Conservation (phyloP, 2,113 vertebrate species). For the Prionailurus bengalensis region DNA sequence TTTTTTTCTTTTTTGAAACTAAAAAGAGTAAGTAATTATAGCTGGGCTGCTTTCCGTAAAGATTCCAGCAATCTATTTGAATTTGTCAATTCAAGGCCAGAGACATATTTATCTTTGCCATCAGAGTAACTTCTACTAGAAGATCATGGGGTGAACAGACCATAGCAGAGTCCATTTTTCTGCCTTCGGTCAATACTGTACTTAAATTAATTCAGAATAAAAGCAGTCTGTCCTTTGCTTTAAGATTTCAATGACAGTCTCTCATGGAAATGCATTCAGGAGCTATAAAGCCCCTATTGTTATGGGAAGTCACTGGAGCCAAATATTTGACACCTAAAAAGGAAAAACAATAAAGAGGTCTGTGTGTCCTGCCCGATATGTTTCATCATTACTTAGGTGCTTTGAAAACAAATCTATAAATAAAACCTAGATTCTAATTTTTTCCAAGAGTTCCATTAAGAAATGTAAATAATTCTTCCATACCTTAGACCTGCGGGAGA, state of each 20-base stretch:
- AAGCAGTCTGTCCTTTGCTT: not conserved
- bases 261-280: not conserved
- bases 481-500: not conserved
- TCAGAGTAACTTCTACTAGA: not conserved
- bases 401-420: constrained; percentile 32
- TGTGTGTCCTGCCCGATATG: not conserved
- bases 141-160: not conserved
- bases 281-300: constrained; percentile 7
- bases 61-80: constrained; percentile 9
- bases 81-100: constrained; percentile 28
- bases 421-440: not conserved
- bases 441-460: not conserved
- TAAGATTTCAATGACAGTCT: constrained; percentile 1
- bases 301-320: not conserved
- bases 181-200: not conserved
- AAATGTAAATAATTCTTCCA: not conserved
- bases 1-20: not conserved
- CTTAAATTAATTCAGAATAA: constrained; percentile 44
- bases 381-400: not conserved
- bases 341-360: not conserved
- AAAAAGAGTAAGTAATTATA: not conserved
- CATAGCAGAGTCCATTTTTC: not conserved
- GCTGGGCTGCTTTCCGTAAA: not conserved
- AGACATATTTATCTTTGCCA: constrained; percentile 46
- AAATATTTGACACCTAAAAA: constrained; percentile 38